phyloP scores from a whole-genome alignment of 1,140 invertebrate genomes.

The Trachelipus rathkii region DNA sequence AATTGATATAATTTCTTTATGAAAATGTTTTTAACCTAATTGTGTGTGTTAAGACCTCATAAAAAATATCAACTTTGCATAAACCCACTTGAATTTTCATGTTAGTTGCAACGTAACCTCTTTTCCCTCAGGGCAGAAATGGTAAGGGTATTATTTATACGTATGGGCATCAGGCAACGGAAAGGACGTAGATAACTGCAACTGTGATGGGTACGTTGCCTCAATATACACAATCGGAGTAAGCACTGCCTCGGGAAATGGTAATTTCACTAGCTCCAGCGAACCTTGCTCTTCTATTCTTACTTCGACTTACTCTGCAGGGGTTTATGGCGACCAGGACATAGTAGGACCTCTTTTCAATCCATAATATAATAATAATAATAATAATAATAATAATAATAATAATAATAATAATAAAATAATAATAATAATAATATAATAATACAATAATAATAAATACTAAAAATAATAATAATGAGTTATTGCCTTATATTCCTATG shows the following conservation, averaged over 20 bases:
- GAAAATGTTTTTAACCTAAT: too few species aligned
- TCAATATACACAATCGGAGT: conserved; percentile 83
- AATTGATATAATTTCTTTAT: too few species aligned
- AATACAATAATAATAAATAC: too few species aligned
- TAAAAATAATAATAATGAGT: too few species aligned
- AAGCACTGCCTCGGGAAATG: conserved; percentile 79
- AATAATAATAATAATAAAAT: too few species aligned
- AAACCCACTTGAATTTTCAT: background rate
- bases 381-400: too few species aligned
- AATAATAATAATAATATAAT: too few species aligned
- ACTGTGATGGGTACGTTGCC: conserved; percentile 83
- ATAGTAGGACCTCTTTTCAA: conserved; percentile 62
- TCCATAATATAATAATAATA: too few species aligned
- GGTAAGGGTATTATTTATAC: conserved; percentile 81
- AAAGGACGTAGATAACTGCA: conserved; percentile 80
- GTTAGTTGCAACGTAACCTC: background rate
- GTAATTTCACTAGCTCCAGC: conserved; percentile 80
- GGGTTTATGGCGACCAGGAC: conserved; percentile 77
- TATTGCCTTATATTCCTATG: background rate
- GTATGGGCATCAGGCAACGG: conserved; percentile 93
- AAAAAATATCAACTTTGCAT: background rate
- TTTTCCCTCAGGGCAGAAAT: conserved; percentile 63
- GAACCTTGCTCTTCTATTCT: conserved; percentile 82
- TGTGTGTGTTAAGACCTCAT: background rate
- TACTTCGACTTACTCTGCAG: conserved; percentile 83